A percentile compares a stretch with the other conserved stretches of the same genome.
These are phyloP conservation scores for Pangasius sanitwongsei DNA, from an alignment of 2,797 vertebrate genomes.

Conservation along the genomic window DNA sequence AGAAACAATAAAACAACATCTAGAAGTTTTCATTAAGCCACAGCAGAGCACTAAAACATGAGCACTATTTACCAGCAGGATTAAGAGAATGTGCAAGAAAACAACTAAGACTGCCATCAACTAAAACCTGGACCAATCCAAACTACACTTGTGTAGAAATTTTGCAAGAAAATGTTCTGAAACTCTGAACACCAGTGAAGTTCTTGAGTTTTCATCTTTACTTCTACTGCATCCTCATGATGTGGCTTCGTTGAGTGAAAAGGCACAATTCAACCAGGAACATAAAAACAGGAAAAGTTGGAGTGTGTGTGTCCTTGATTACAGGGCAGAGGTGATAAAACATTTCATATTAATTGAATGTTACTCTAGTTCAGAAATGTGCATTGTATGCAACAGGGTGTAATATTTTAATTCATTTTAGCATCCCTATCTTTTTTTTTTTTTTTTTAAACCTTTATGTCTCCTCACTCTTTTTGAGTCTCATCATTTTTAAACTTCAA, in stretches of 20 bases:
- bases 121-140: slow-evolving; percentile 52
- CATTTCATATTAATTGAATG: not conserved
- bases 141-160: slow-evolving; percentile 10
- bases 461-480: not conserved
- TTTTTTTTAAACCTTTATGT: not conserved
- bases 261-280: slow-evolving; percentile 72
- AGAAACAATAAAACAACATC: slow-evolving; percentile 8
- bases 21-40: slow-evolving; percentile 27
- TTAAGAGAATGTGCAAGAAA: slow-evolving; percentile 64
- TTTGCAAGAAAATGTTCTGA: not conserved
- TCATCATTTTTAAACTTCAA: not conserved
- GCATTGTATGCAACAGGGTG: not conserved
- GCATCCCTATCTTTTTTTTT: slow-evolving; percentile 31
- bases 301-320: not conserved
- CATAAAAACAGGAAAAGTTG: slow-evolving; percentile 31
- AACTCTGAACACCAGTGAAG: not conserved
- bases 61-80: slow-evolving; percentile 53
- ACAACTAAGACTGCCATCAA: slow-evolving; percentile 70
- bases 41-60: slow-evolving; percentile 43
- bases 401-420: slow-evolving; percentile 8
- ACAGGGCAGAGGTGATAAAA: not conserved
- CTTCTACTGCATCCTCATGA: slow-evolving; percentile 69
- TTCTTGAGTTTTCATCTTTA: not conserved
- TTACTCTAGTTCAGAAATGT: not conserved
- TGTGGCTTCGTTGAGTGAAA: slow-evolving; percentile 73